phyloP scores from a whole-genome alignment of 2,113 vertebrate species.

The Myotis yumanensis region DNA sequence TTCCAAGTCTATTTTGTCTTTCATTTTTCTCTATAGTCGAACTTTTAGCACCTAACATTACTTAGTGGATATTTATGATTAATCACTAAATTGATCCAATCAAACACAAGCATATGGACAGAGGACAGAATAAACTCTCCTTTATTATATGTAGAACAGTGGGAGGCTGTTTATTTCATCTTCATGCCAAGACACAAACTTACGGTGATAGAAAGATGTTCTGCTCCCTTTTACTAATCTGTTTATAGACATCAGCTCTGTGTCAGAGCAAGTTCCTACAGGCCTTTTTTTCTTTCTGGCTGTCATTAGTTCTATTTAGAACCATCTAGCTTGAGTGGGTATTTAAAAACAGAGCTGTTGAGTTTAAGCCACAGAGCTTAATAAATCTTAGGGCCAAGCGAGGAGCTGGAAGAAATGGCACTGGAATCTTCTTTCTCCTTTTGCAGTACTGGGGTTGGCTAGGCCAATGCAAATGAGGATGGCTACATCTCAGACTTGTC shows the following conservation, averaged over 20 bases:
- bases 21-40: not conserved
- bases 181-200: conserved; percentile 47
- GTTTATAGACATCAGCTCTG: conserved; percentile 73
- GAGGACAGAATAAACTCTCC: not conserved
- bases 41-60: not conserved
- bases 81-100: not conserved
- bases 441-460: not conserved
- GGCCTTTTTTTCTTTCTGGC: conserved; percentile 63
- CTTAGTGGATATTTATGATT: conserved; percentile 8
- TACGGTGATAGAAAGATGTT: conserved; percentile 19
- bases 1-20: not conserved
- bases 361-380: conserved; percentile 52
- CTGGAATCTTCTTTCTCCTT: not conserved
- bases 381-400: not conserved
- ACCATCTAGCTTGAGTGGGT: conserved; percentile 62
- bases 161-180: conserved; percentile 40
- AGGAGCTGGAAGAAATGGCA: not conserved
- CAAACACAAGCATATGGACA: not conserved
- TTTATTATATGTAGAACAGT: not conserved
- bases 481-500: not conserved
- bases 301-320: conserved; percentile 77
- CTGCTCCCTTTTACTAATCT: conserved; percentile 58
- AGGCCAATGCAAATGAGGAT: not conserved
- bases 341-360: conserved; percentile 73
- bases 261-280: conserved; percentile 77